These are phyloP conservation scores for Ardeotis arabs DNA, from an alignment of 2,113 vertebrate species.

Conservation along the genomic window DNA sequence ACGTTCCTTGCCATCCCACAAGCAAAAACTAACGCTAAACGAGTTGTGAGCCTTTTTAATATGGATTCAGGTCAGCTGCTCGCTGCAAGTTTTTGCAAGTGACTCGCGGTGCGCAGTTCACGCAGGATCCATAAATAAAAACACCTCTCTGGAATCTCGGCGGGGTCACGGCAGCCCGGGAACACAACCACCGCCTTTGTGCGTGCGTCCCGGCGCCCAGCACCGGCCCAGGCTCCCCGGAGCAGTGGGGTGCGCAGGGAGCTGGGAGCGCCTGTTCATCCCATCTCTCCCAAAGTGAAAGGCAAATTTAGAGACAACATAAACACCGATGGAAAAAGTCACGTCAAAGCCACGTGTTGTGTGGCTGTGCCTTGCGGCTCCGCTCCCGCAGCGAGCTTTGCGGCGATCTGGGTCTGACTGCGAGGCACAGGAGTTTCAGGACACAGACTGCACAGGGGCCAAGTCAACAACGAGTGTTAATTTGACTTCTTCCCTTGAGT, in stretches of 20 bases:
- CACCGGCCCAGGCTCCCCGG: background rate
- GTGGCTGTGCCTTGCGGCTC: background rate
- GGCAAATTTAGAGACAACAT: background rate
- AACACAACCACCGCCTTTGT: background rate
- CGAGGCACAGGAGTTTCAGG: fast-evolving
- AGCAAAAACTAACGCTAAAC: conserved; percentile 15
- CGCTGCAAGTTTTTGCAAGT: conserved; percentile 32
- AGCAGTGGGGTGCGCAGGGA: fast-evolving
- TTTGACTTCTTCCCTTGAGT: background rate
- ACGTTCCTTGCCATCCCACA: background rate
- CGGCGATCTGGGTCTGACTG: background rate
- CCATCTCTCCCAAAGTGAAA: background rate
- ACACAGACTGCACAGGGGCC: background rate
- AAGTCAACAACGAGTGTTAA: background rate
- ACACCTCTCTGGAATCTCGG: background rate
- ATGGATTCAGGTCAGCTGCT: conserved; percentile 66
- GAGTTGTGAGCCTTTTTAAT: conserved; percentile 56
- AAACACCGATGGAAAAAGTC: background rate
- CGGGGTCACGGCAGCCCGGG: background rate
- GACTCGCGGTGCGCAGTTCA: conserved; percentile 20
- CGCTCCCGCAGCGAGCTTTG: background rate
- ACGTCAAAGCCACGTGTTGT: background rate
- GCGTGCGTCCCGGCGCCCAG: fast-evolving
- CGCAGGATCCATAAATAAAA: conserved; percentile 44
- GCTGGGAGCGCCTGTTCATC: background rate